These are phyloP conservation scores for Artibeus lituratus DNA, from an alignment of 2,797 vertebrate species.

Conservation along the genomic window DNA sequence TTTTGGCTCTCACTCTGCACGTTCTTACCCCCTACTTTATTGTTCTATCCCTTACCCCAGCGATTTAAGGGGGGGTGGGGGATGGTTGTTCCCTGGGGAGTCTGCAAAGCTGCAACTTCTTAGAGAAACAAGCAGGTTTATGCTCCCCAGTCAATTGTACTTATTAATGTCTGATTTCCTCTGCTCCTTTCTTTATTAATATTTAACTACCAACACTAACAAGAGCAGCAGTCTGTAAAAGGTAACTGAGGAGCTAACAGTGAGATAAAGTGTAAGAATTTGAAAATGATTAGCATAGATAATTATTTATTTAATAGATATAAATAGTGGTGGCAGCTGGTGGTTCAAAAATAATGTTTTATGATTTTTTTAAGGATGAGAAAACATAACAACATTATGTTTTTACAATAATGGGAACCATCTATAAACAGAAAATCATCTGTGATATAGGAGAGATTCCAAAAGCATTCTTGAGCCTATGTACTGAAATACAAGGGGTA, in stretches of 20 bases:
- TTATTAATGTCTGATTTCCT: no score
- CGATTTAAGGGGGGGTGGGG: no score
- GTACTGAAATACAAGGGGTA: background rate
- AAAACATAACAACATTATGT: background rate
- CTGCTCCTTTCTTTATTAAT: no score
- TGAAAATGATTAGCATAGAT: background rate
- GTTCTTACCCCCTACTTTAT: no score
- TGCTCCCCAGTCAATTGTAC: no score
- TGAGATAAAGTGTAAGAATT: background rate
- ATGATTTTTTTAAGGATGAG: background rate
- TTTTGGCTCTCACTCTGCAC: no score
- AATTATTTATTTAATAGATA: background rate
- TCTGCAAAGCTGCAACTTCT: no score
- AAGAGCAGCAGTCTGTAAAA: background rate
- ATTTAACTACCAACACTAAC: no score
- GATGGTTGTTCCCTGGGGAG: no score
- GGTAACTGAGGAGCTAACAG: background rate
- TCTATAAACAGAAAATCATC: background rate
- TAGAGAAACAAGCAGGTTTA: no score
- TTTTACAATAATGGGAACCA: background rate
- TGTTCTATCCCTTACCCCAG: no score
- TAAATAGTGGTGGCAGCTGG: background rate
- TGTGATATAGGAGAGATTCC: background rate
- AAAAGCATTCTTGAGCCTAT: background rate
- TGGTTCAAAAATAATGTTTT: background rate